Evolutionary conservation across 2,888 invertebrate species (phyloP), one percentile per base, ranked within the genome.

Genomic region (Luperina testacea): DNA sequence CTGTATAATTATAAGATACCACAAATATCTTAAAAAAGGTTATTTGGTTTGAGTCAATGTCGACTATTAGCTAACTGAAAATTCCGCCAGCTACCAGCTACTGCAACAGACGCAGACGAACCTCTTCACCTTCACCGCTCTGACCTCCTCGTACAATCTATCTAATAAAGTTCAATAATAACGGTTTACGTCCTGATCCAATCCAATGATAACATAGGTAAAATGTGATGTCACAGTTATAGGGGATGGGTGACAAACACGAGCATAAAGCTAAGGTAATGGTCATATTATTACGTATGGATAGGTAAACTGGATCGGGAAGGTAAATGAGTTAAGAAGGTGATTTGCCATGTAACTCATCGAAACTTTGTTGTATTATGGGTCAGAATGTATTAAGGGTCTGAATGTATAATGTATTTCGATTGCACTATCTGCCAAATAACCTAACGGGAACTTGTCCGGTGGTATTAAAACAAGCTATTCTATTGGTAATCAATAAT

Each of bases 231-330:
- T 69, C 63, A 80, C 63, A 32, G 24, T 42, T 32, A 20, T 20
- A 24, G 42, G 24, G 20, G 48, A 17, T 3, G 24, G n/a, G 11
- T n/a, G 20, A 68, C 67, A 84, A 80, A 84, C 71, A 84, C 45
- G 73, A 65, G 7, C 73, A 74, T 83, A 74, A 74, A 78, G 20
- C 27, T 73, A 27, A 59, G 5, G 65, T 73, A 70, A 70, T 53
- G n/a, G 8, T 51, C 45, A n/a, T 24, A 78, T 77, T 24, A 78
- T 77, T 13, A 57, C 45, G 3, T 24, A 11, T 11, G 24, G 68
- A 6, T 17, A n/a, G 70, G 38, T 65, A 42, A 51, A 51, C 24
- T 73, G 3, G 32, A 32, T 32, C 61, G 32, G 15, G n/a, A 20
- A 38, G 17, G n/a, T 45, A 45, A 68, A 69, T 57, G 1, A n/a